A percentile compares a stretch with the other conserved stretches of the same genome.
Conservation (phyloP, 2,888 invertebrate genomes). For the Caenorhabditis macrosperma region DNA sequence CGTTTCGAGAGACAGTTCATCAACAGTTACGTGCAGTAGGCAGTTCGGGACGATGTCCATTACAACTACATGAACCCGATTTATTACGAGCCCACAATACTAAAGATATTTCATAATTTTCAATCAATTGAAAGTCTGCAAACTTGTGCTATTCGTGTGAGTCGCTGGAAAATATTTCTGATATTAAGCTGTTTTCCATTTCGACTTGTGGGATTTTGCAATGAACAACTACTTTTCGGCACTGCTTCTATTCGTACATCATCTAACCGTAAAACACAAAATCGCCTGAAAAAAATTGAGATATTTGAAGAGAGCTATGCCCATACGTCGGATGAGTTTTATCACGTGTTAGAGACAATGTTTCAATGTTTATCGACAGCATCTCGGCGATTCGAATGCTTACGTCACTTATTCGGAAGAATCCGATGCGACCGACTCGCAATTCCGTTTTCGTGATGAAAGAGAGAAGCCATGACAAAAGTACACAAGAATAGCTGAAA, state of each 20-base stretch:
- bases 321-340: conserved; percentile 35
- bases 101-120: conserved; percentile 68
- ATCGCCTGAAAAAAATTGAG: conserved; percentile 17
- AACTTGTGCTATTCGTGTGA: conserved; percentile 21
- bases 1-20: conserved; percentile 77
- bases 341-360: conserved; percentile 39
- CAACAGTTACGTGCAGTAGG: conserved; percentile 81
- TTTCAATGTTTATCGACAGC: conserved; percentile 60
- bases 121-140: neutral
- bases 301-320: neutral
- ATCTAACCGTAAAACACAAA: conserved; percentile 63
- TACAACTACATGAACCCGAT: conserved; percentile 81
- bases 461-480: conserved; percentile 79
- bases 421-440: conserved; percentile 64
- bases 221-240: neutral
- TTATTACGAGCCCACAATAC: conserved; percentile 80
- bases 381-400: conserved; percentile 51
- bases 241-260: conserved; percentile 79
- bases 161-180: neutral
- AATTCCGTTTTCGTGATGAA: conserved; percentile 47
- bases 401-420: conserved; percentile 66
- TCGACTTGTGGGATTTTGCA: neutral
- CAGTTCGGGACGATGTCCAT: conserved; percentile 81
- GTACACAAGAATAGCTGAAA: conserved; percentile 80
- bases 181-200: neutral